Conservation (phyloP, 2,113 vertebrate species). For the Scytalopus superciliaris region DNA sequence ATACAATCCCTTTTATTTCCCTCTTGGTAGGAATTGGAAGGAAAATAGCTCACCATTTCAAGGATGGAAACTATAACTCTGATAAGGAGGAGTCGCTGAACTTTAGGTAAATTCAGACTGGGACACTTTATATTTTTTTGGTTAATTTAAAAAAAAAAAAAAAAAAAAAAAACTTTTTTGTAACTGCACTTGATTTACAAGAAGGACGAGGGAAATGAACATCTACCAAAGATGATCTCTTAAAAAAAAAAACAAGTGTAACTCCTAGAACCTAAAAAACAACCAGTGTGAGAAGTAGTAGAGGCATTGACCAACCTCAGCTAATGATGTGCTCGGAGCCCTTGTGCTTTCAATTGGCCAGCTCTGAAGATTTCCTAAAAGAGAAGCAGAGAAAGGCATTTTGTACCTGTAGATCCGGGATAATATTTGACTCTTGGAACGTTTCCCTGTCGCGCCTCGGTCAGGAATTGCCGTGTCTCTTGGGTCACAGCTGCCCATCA, state of each 20-base stretch:
- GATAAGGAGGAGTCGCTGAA: conserved; percentile 36
- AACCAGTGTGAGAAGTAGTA: background rate
- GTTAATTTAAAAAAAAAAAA: conserved; percentile 11
- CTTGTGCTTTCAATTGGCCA: background rate
- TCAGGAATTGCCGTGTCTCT: background rate
- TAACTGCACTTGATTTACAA: conserved; percentile 28
- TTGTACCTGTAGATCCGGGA: background rate
- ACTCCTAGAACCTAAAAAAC: background rate
- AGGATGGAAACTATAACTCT: background rate
- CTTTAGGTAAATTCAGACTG: conserved; percentile 55
- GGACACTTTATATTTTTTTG: conserved; percentile 18
- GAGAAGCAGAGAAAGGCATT: background rate
- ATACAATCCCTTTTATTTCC: background rate
- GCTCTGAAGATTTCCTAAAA: background rate
- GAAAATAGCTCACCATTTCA: background rate
- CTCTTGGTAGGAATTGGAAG: conserved; percentile 43
- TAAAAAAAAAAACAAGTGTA: background rate
- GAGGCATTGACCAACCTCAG: background rate
- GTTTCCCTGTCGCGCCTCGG: background rate
- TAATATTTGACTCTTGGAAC: background rate
- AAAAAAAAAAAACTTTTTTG: background rate
- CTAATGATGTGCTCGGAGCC: background rate
- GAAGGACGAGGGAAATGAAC: conserved; percentile 48
- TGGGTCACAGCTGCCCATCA: background rate
- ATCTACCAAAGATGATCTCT: conserved; percentile 56